These are phyloP conservation scores for Nannoperca australis DNA, from an alignment of 2,797 vertebrate species.

Conservation along the genomic window DNA sequence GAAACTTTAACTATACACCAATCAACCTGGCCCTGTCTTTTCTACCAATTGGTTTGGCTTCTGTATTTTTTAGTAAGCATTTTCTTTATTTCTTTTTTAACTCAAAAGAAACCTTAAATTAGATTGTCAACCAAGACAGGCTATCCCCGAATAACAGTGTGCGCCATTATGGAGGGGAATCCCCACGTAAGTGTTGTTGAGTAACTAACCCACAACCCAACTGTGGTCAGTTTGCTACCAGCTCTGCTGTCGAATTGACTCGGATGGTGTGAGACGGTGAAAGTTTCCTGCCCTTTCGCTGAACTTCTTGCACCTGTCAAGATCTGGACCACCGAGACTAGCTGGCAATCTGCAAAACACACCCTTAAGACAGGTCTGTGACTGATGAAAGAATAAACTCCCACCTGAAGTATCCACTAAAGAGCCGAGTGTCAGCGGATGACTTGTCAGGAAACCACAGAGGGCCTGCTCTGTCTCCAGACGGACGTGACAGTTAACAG, in stretches of 20 bases:
- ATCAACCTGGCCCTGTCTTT: conserved; percentile 73
- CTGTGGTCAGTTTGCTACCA: conserved; percentile 74
- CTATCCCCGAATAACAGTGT: conserved; percentile 73
- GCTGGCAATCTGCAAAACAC: conserved; percentile 59
- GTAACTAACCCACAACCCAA: conserved; percentile 72
- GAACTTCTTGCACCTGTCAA: conserved; percentile 80
- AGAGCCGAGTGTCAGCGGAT: conserved; percentile 54
- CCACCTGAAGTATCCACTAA: conserved; percentile 57
- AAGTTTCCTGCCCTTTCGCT: conserved; percentile 71
- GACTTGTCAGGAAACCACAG: conserved; percentile 61
- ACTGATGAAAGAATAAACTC: conserved; percentile 57
- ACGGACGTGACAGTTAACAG: conserved; percentile 58
- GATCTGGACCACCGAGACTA: conserved; percentile 35
- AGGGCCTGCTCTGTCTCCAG: conserved; percentile 63
- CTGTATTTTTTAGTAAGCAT: conserved; percentile 68
- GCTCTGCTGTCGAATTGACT: conserved; percentile 63
- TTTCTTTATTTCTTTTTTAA: conserved; percentile 35
- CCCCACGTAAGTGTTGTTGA: conserved; percentile 70
- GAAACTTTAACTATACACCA: conserved; percentile 84
- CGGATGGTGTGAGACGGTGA: conserved; percentile 60
- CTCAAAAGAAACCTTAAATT: conserved; percentile 65
- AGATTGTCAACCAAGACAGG: conserved; percentile 74
- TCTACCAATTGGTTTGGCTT: conserved; percentile 72
- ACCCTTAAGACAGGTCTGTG: conserved; percentile 32
- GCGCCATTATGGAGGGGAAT: conserved; percentile 73